Evolutionary conservation across 2,888 invertebrate species (phyloP), one percentile per base, ranked within the genome.

Genomic region (Tetranychus piercei): DNA sequence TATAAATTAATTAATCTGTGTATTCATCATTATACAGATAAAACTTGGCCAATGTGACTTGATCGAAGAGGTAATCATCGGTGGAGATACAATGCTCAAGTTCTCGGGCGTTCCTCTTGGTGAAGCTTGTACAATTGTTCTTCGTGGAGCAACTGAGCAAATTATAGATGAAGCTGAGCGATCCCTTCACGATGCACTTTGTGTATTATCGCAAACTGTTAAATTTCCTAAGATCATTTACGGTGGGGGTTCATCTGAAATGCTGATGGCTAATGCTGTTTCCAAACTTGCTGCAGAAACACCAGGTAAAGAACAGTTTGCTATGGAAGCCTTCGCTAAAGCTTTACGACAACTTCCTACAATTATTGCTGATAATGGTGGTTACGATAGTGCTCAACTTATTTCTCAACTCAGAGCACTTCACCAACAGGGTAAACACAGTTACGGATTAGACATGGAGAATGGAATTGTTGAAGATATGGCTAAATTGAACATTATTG

Each of bases 91-190:
- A 75, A 85, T 99, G 72, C 85, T 99, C 79, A 90, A 94, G 78
- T 97, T 99, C 85, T 90, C 92, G 70, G 96, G 95, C 72, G 95
- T 96, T 20, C 89, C 90, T 78, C 83, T 94, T 77, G 97, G 99
- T 43, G 91, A 99, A 82, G 99, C 99, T 11, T 99, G 99, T 83
- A 94, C 95, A 0, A 88, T 99, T 78, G 90, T 99, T 1, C 89
- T 99, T 80, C 89, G 99, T 77, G 99, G 97, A 73, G 96, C 99
- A 44, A 99, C 99, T 0, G 90, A 95, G 82, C 99, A 99, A 84
- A 94, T 95, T 81, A 87, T 99, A 65, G 99, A 99, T 80, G 99
- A 99, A 84, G 97, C 99, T 0, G 97, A 99, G 80, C 88, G 99
- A 71, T 97, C 97, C 0, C 84, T 99, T 73, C 99, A 99, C 82